Evolutionary conservation across 2,888 invertebrate genomes (phyloP).

Genomic region (Pterostichus niger): DNA sequence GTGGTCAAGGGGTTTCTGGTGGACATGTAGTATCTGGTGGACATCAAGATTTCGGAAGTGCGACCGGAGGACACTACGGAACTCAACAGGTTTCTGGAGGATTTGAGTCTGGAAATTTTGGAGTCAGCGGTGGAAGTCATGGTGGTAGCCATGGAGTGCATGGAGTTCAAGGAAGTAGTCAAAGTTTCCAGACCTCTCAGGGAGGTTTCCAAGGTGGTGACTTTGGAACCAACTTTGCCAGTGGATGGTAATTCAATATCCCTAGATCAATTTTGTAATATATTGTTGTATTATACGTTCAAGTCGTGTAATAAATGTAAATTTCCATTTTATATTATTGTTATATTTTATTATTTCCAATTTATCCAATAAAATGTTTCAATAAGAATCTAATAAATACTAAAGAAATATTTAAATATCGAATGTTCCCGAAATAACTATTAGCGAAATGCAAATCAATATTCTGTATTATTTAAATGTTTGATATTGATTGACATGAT

Average conservation of each 20-base stretch:
- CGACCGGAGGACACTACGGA: constrained; percentile 3
- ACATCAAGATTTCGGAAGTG: background rate
- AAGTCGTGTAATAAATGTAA: background rate
- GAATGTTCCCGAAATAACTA: background rate
- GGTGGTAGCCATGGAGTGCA: background rate
- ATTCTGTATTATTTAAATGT: background rate
- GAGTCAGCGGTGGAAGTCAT: constrained; percentile 1
- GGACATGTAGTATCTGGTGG: background rate
- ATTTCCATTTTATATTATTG: background rate
- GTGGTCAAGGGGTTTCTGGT: background rate
- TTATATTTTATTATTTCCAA: background rate
- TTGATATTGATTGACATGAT: constrained; percentile 9
- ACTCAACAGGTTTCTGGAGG: constrained; percentile 46
- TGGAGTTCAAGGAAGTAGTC: constrained; percentile 32
- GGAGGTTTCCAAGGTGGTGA: constrained; percentile 41
- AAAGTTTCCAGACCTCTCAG: constrained; percentile 45
- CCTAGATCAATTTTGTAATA: background rate
- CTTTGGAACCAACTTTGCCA: constrained; percentile 42
- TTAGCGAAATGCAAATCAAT: constrained; percentile 8
- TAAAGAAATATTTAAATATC: too few species aligned
- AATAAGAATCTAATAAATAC: too few species aligned
- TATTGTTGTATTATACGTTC: background rate
- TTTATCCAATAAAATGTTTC: background rate
- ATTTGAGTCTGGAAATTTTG: constrained; percentile 19
- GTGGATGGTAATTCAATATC: constrained; percentile 32